phyloP scores from a whole-genome alignment of 2,797 vertebrate species.

The Falco peregrinus region DNA sequence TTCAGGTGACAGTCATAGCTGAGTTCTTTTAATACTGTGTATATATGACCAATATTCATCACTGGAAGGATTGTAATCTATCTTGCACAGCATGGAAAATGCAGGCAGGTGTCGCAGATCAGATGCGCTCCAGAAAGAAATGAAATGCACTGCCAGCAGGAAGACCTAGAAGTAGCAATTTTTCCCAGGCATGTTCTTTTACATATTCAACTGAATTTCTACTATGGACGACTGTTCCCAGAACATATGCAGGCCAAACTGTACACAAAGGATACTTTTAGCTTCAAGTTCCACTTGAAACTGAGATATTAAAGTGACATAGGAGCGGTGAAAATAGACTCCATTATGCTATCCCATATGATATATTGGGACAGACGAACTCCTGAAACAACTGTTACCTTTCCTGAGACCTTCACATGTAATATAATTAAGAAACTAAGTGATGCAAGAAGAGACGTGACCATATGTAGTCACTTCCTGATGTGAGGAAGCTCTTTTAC shows the following conservation, averaged over 20 bases:
- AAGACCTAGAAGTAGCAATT: constrained; percentile 44
- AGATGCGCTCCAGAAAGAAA: constrained; percentile 42
- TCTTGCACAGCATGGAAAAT: neutral
- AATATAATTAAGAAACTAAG: neutral
- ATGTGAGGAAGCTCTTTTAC: neutral
- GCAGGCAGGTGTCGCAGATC: neutral
- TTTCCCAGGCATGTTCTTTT: constrained; percentile 46
- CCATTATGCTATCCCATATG: constrained; percentile 12
- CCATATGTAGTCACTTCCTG: neutral
- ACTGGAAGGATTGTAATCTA: neutral
- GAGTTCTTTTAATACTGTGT: neutral
- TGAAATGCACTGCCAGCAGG: constrained; percentile 6
- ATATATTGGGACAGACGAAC: neutral
- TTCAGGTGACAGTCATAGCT: neutral
- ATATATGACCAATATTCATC: neutral
- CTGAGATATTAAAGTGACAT: neutral
- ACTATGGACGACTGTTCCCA: constrained; percentile 44
- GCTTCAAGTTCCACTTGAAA: constrained; percentile 6
- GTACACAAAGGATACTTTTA: constrained; percentile 51
- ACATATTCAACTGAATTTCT: constrained; percentile 54
- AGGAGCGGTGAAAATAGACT: constrained; percentile 18
- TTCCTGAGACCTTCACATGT: neutral
- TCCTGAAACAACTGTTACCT: constrained; percentile 9
- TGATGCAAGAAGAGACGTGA: neutral
- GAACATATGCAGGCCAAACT: constrained; percentile 45